Conservation (phyloP, 2,888 invertebrate genomes). For the Altica lythri region DNA sequence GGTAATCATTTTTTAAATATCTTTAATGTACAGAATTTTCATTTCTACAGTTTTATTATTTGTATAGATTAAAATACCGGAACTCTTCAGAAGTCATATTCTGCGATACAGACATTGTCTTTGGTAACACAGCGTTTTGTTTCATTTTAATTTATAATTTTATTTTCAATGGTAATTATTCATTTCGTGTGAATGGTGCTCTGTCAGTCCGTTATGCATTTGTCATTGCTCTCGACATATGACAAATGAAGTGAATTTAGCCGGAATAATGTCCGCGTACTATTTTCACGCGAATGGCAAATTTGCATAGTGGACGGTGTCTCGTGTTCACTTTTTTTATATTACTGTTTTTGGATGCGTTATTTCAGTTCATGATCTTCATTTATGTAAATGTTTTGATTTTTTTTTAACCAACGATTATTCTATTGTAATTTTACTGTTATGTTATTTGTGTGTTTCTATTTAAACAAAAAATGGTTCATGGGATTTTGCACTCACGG, state of each 20-base stretch:
- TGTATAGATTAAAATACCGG: too few relatives aligned
- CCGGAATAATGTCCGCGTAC: slow-evolving; percentile 32
- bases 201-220: slow-evolving; percentile 36
- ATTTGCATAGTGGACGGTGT: slow-evolving; percentile 27
- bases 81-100: too few relatives aligned
- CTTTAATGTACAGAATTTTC: too few relatives aligned
- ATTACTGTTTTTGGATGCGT: not conserved
- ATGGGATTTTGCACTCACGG: too few relatives aligned
- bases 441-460: too few relatives aligned
- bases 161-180: slow-evolving; percentile 36
- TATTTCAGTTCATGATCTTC: slow-evolving; percentile 7
- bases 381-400: slow-evolving; percentile 7
- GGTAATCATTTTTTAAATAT: too few relatives aligned
- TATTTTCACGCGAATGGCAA: slow-evolving; percentile 28
- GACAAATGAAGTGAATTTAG: slow-evolving; percentile 39
- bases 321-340: not conserved
- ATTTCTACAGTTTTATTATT: too few relatives aligned
- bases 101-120: too few relatives aligned
- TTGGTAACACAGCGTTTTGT: slow-evolving; percentile 27
- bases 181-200: slow-evolving; percentile 36
- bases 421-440: too few relatives aligned
- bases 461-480: too few relatives aligned
- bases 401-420: too few relatives aligned
- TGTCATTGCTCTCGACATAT: slow-evolving; percentile 36
- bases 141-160: slow-evolving; percentile 35